Evolutionary conservation across 1,140 invertebrate genomes (phyloP).

Genomic region (Goniozus legneri): DNA sequence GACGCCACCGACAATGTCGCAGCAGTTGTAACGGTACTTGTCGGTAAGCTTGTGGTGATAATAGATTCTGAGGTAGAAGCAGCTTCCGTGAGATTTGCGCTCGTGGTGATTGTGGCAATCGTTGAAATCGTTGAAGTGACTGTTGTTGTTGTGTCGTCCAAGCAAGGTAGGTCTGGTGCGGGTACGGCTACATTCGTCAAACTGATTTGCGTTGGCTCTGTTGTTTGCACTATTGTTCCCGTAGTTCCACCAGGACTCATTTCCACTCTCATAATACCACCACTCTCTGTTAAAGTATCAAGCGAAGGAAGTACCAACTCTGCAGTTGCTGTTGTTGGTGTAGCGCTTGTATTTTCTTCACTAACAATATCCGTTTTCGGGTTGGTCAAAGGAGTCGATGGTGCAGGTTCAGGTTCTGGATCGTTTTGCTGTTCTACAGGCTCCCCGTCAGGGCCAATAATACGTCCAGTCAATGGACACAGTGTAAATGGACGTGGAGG

Average conservation of each 20-base stretch:
- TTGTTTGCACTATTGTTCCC: constrained; percentile 58
- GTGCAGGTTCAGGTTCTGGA: constrained; percentile 16
- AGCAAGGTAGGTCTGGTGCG: constrained; percentile 50
- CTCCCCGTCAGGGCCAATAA: constrained; percentile 68
- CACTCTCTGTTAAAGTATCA: constrained; percentile 57
- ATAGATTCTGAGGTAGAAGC: constrained; percentile 8
- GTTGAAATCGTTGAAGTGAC: constrained; percentile 6
- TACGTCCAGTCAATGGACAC: constrained; percentile 65
- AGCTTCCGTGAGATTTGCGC: constrained; percentile 14
- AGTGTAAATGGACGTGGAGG: constrained; percentile 66
- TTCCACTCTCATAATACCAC: constrained; percentile 64
- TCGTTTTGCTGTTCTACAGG: constrained; percentile 51
- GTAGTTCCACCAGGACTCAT: constrained; percentile 67
- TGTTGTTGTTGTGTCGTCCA: constrained; percentile 36
- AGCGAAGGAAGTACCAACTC: constrained; percentile 45
- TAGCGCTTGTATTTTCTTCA: neutral
- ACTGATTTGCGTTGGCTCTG: constrained; percentile 36
- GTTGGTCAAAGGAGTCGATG: constrained; percentile 16
- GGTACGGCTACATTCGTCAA: constrained; percentile 43
- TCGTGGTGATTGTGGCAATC: constrained; percentile 1
- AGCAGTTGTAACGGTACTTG: constrained; percentile 5
- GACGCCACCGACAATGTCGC: neutral
- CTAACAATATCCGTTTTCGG: constrained; percentile 4
- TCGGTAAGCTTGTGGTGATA: constrained; percentile 3
- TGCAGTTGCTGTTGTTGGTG: constrained; percentile 11